phyloP scores from a whole-genome alignment of 1,140 invertebrate species.

The Drosophila parabipectinata region DNA sequence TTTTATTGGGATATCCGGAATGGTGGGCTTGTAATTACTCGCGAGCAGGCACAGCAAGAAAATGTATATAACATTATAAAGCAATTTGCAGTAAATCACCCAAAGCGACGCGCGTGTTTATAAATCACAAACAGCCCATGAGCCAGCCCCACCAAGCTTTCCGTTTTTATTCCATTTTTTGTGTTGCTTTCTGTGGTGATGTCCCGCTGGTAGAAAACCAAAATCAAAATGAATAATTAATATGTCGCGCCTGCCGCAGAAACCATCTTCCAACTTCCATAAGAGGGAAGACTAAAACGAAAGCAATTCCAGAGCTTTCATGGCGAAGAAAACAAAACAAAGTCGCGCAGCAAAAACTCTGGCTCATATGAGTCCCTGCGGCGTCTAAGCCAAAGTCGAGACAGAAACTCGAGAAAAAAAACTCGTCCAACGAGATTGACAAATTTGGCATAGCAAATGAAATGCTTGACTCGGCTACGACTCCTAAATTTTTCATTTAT shows the following conservation, averaged over 20 bases:
- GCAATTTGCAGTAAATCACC: conserved; percentile 81
- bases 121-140: conserved; percentile 70
- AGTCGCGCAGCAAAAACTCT: conserved; percentile 11
- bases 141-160: conserved; percentile 19
- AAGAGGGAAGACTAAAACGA: not conserved
- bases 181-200: conserved; percentile 2
- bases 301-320: conserved; percentile 20
- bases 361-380: conserved; percentile 58
- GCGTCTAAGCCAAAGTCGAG: conserved; percentile 55
- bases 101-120: conserved; percentile 77
- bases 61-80: conserved; percentile 82
- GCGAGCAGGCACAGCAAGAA: conserved; percentile 62
- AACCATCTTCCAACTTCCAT: conserved; percentile 45
- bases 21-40: conserved; percentile 63
- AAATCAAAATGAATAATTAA: conserved; percentile 82
- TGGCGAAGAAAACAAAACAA: conserved; percentile 62
- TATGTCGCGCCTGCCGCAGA: conserved; percentile 76
- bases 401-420: not conserved
- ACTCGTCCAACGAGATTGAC: conserved; percentile 60
- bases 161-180: not conserved
- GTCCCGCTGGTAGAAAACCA: conserved; percentile 59
- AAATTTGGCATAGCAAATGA: conserved; percentile 73
- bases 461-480: conserved; percentile 54
- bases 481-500: conserved; percentile 78
- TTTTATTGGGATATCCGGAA: conserved; percentile 19